Evolutionary conservation across 2,888 invertebrate genomes (phyloP).

Genomic region (Furcula furcula): DNA sequence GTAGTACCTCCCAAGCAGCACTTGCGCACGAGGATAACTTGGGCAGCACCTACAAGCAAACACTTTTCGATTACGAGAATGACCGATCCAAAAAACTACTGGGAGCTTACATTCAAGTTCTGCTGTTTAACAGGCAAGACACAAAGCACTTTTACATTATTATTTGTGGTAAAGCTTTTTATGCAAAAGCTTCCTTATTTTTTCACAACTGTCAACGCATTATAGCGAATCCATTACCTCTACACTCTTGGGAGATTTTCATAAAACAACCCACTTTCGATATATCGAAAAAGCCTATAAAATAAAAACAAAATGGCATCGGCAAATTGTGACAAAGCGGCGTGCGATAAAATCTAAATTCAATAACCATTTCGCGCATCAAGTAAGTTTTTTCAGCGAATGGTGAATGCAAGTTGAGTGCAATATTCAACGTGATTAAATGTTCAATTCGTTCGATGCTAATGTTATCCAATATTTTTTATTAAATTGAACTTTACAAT

Average conservation of each 20-base stretch:
- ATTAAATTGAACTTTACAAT: no score
- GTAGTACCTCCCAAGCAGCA: no score
- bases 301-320: constrained; percentile 20
- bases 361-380: constrained; percentile 21
- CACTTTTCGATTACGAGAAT: no score
- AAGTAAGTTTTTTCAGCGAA: constrained; percentile 7
- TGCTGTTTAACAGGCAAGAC: no score
- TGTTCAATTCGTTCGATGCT: no score
- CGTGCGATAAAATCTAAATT: constrained; percentile 26
- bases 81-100: no score
- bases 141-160: no score
- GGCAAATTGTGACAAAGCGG: constrained; percentile 19
- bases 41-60: no score
- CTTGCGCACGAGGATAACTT: no score
- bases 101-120: no score
- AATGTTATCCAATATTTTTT: no score
- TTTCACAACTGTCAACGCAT: constrained; percentile 22
- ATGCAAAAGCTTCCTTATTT: constrained; percentile 13
- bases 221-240: constrained; percentile 34
- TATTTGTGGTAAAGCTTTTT: no score
- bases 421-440: not conserved
- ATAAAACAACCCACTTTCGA: constrained; percentile 26
- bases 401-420: constrained; percentile 8
- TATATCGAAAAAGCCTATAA: constrained; percentile 24
- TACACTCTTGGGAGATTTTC: constrained; percentile 29